Percentiles rank a stretch among this genome's conserved stretches.
phyloP scores from a whole-genome alignment of 2,113 vertebrate species.

The Hypanus sabinus region DNA sequence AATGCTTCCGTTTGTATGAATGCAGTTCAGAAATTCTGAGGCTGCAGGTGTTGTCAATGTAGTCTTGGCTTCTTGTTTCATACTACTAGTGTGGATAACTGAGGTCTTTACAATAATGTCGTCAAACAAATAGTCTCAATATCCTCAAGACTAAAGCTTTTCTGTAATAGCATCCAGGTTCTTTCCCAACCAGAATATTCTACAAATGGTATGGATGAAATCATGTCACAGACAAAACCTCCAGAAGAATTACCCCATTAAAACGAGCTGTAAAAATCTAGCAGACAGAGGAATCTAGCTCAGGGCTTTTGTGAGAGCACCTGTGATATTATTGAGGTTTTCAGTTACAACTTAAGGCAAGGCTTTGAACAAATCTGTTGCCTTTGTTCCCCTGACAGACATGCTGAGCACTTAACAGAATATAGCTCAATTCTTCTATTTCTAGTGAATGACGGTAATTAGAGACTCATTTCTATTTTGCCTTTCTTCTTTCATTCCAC shows the following conservation, averaged over 20 bases:
- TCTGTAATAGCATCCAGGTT: not conserved
- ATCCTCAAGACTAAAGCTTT: not conserved
- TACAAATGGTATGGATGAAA: not conserved
- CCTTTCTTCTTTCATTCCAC: not conserved
- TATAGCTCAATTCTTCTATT: not conserved
- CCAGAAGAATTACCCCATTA: conserved; percentile 4
- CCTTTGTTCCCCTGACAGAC: not conserved
- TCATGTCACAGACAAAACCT: not conserved
- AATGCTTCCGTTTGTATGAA: not conserved
- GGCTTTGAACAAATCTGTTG: not conserved
- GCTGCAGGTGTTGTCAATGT: not conserved
- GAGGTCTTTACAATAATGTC: not conserved
- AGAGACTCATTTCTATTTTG: not conserved
- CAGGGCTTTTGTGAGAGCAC: not conserved
- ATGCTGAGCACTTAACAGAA: not conserved
- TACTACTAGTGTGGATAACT: not conserved
- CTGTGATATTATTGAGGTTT: not conserved
- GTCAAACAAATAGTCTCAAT: conserved; percentile 14
- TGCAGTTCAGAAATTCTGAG: not conserved
- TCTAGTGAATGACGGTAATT: not conserved
- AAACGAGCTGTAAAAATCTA: not conserved
- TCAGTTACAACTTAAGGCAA: not conserved
- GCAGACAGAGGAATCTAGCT: not conserved
- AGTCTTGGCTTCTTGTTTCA: not conserved
- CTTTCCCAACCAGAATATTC: not conserved